Evolutionary conservation across 2,888 invertebrate genomes (phyloP), one percentile per base, ranked within the genome.

Genomic region (Drosophila bunnanda): DNA sequence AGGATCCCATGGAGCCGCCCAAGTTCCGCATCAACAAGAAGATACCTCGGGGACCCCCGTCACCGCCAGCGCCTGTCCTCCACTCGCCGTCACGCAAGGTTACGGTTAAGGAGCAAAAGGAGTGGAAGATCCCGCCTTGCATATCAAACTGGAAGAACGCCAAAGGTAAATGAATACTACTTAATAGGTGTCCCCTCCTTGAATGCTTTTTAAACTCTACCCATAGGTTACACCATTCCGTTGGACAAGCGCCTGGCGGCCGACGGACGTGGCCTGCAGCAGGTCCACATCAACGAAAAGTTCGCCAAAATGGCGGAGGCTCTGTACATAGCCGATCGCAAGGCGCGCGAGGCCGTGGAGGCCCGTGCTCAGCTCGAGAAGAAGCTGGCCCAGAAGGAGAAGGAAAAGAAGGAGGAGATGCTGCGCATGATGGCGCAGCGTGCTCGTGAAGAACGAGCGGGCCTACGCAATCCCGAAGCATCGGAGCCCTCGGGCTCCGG

Each of bases 121-220:
- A 99, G 92, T 99, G 99, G 99, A 99, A 99, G 93, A 94, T 95
- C 65, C 99, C 99, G 9, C 99, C 99, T 0, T 99, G 99, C 88
- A 99, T 99, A 77, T 98, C 98, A 0, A 99, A 99, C 91, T 99
- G 99, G 99, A 99, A 99, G 93, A 99, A 99, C 92, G 97, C 99
- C 6, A 99, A 98, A 92, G 95, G 81, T 81, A 96, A 85, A 2
- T 17, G 13, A 28, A 4, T 25, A 98, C 20, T 22, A 13, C 8
- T 5, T 32, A 9, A 22, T 52, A 8, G 17, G 17, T 5, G 9
- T 2, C 10, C 1, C 3, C 3, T 10, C 12, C 12, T 20, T 41
- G 20, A 41, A 41, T 46, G 15, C 2, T 12, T 0, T 10, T 15
- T 13, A 12, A 1, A 17, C 36, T 28, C 15, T 1, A 4, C 5